Evolutionary conservation across 2,113 vertebrate species (phyloP).

Genomic region (Triplophysa tibetana): DNA sequence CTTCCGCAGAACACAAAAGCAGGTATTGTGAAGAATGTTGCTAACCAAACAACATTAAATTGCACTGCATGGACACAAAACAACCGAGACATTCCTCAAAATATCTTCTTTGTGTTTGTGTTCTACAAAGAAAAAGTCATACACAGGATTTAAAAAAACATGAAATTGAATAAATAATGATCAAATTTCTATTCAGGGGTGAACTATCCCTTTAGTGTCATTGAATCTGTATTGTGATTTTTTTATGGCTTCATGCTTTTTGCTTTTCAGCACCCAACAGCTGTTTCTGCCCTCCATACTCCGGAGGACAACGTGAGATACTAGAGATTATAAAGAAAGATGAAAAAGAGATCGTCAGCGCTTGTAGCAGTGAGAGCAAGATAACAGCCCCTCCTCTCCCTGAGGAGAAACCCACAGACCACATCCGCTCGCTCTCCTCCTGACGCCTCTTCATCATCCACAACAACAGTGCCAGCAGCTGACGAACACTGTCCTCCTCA

Average conservation of each 20-base stretch:
- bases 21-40: too few species aligned
- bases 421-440: constrained; percentile 36
- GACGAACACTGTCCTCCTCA: constrained; percentile 49
- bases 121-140: too few species aligned
- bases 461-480: constrained; percentile 30
- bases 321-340: constrained; percentile 36
- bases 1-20: too few species aligned
- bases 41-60: too few species aligned
- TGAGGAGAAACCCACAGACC: constrained; percentile 31
- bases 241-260: background rate
- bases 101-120: too few species aligned
- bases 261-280: constrained; percentile 13
- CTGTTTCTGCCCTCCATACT: constrained; percentile 4
- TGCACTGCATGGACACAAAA: too few species aligned
- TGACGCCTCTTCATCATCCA: constrained; percentile 31
- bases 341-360: constrained; percentile 15
- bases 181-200: too few species aligned
- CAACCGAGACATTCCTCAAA: too few species aligned
- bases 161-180: too few species aligned
- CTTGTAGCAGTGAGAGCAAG: constrained; percentile 22
- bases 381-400: constrained; percentile 26
- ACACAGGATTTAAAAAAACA: too few species aligned
- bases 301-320: background rate
- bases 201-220: too few species aligned
- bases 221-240: background rate